Percentiles rank a stretch among this genome's conserved stretches.
Conservation (phyloP, 2,888 invertebrate genomes). For the Cosmorhoe ocellata region DNA sequence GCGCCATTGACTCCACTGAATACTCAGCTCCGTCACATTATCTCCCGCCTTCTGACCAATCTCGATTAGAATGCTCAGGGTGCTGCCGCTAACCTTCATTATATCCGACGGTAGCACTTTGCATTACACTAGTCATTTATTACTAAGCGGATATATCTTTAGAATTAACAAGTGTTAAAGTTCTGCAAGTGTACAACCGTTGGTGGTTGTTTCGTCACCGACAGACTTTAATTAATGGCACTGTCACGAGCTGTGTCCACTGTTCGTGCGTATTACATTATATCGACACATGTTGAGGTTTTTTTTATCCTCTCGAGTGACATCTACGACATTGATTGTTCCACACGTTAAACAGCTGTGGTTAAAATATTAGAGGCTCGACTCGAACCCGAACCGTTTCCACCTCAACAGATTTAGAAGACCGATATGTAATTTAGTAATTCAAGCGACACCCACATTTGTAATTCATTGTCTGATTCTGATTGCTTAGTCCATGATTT, state of each 20-base stretch:
- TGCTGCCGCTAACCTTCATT: constrained; percentile 51
- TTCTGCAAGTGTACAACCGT: constrained; percentile 27
- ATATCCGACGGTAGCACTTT: constrained; percentile 35
- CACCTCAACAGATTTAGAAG: constrained; percentile 54
- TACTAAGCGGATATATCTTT: constrained; percentile 29
- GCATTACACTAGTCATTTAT: constrained; percentile 27
- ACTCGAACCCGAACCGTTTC: constrained; percentile 47
- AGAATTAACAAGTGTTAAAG: constrained; percentile 12
- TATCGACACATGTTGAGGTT: constrained; percentile 66
- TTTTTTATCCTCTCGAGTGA: constrained; percentile 56
- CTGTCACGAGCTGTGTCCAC: constrained; percentile 51
- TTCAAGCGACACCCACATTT: constrained; percentile 67
- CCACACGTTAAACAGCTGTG: constrained; percentile 61
- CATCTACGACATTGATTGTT: constrained; percentile 66
- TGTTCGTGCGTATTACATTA: constrained; percentile 65
- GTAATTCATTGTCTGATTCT: constrained; percentile 66
- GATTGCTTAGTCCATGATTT: constrained; percentile 70
- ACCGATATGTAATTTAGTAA: constrained; percentile 67
- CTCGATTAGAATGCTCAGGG: constrained; percentile 56
- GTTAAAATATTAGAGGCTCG: constrained; percentile 65
- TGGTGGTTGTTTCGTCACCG: constrained; percentile 35
- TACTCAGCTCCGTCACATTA: constrained; percentile 66
- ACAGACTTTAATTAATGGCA: constrained; percentile 43
- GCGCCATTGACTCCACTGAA: constrained; percentile 78
- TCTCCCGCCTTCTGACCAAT: constrained; percentile 61